phyloP scores from a whole-genome alignment of 2,797 vertebrate species.

The Characodon lateralis region DNA sequence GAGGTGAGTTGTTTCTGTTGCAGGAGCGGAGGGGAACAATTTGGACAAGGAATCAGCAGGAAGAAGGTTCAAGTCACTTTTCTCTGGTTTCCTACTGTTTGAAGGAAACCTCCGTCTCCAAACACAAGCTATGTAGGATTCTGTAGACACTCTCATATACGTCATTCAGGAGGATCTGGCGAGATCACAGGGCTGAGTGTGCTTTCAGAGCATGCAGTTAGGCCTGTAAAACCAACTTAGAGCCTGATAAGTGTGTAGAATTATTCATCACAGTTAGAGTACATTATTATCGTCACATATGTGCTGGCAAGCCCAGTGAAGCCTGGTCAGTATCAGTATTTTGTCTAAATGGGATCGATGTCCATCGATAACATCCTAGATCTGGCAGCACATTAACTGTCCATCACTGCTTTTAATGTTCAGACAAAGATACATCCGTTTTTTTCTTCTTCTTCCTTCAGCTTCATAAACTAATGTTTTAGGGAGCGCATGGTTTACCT shows the following conservation, averaged over 20 bases:
- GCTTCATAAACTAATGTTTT: not conserved
- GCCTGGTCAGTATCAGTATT: no score
- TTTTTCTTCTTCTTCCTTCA: not conserved
- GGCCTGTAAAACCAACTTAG: not conserved
- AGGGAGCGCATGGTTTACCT: not conserved
- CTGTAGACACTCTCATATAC: not conserved
- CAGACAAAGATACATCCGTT: not conserved
- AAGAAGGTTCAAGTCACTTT: not conserved
- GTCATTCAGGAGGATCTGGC: not conserved
- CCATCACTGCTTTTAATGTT: no score
- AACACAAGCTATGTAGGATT: not conserved
- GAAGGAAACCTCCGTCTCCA: not conserved
- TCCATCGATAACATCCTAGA: no score
- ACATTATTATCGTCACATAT: no score
- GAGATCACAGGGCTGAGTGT: not conserved
- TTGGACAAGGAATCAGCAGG: no score
- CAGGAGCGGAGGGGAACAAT: not conserved
- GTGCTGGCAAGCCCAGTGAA: no score
- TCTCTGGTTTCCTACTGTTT: not conserved
- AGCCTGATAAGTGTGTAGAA: no score
- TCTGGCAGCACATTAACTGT: no score
- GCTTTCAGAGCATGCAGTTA: not conserved
- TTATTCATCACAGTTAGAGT: no score
- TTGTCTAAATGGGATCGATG: no score
- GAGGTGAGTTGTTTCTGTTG: not conserved